Base-by-base conservation (phyloP, 2,113 vertebrate species). In the Gavialis gangeticus region DNA sequence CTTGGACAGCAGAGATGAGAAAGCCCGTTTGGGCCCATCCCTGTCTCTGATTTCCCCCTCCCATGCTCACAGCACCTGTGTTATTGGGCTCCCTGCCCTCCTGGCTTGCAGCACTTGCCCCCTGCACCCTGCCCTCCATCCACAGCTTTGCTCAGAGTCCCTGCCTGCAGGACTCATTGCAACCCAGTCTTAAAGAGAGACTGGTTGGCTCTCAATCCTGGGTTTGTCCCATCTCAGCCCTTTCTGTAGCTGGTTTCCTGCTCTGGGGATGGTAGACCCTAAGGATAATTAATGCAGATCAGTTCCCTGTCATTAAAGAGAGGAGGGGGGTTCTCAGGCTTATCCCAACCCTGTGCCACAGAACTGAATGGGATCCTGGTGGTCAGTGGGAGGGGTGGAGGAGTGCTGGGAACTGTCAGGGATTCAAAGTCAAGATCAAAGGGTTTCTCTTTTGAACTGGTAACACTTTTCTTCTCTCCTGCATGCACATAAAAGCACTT, bases 391-490 rank as follows among this genome's bases (percentile, higher is more conserved):
- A 93, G 55, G 27, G 46, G 62, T 93, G 75, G 60, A 75, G 85
- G 85, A 91, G 82, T 96, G 92, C 60, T 4, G 59, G 88, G 93
- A 97, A 94, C 85, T 83, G 90, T 83, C 84, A 82, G 90, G 91
- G 97, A 94, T 97, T 97, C 96, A 97, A 97, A 97, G 97, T 97
- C 97, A 98, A 97, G 97, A 98, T 98, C 97, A 98, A 98, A 98
- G 97, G 79, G 6, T 96, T 97, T 96, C 90, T 90, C 91, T 97
- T 79, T 87, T 94, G 92, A 97, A 97, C 89, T 60, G 91, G 88
- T 97, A 96, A 96, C 95, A 93, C 96, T 92, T 95, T 96, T 80
- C 92, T 95, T 95, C 95, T 92, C 96, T 97, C 96, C 96, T 86
- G 95, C 96, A 94, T 97, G 91, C 96, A 97, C 96, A 97, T 97